Conservation (phyloP, 2,888 invertebrate genomes). For the Pseudococcus jackbeardsleyi region DNA sequence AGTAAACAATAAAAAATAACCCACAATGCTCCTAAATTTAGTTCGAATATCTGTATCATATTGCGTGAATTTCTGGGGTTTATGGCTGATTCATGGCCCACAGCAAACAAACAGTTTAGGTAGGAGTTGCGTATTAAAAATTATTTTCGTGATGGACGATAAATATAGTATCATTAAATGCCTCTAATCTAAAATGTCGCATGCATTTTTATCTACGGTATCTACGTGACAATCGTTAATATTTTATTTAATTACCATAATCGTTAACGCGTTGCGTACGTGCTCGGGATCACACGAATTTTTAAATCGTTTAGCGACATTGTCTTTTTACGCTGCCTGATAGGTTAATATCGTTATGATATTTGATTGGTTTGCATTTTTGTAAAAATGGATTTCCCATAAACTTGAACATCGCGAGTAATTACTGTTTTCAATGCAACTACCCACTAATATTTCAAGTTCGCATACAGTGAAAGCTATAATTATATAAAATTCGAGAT, state of each 20-base stretch:
- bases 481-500: conserved; percentile 21
- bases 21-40: not conserved
- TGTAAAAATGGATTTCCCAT: conserved; percentile 42
- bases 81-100: not conserved
- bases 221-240: conserved; percentile 52
- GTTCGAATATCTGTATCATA: not conserved
- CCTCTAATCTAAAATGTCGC: conserved; percentile 25
- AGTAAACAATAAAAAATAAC: not conserved
- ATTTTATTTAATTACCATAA: conserved; percentile 51
- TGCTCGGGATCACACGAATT: conserved; percentile 33
- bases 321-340: conserved; percentile 1
- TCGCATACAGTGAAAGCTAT: conserved; percentile 7
- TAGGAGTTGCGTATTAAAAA: not conserved
- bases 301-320: conserved; percentile 39
- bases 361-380: conserved; percentile 35
- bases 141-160: not conserved
- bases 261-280: conserved; percentile 44
- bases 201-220: conserved; percentile 40
- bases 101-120: not conserved
- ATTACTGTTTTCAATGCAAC: conserved; percentile 20
- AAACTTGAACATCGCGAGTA: conserved; percentile 29
- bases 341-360: conserved; percentile 16
- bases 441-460: not conserved
- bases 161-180: conserved; percentile 31
- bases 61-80: not conserved